phyloP scores from a whole-genome alignment of 2,888 invertebrate genomes.

The Drosophila eohydei region DNA sequence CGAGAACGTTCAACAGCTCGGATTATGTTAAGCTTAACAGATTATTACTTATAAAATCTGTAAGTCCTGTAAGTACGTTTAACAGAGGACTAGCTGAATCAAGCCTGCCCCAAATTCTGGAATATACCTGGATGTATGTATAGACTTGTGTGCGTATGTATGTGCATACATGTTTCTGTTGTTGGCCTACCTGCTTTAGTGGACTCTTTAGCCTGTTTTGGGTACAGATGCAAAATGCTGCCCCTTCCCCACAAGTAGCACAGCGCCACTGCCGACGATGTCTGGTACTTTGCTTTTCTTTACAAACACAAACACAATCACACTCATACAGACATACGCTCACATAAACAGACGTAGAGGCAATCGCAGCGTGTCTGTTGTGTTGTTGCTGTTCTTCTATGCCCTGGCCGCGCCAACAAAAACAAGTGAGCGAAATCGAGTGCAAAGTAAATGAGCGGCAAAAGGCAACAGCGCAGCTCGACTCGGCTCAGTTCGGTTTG shows the following conservation, averaged over 20 bases:
- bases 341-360: constrained; percentile 2
- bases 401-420: constrained; percentile 36
- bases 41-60: constrained; percentile 5
- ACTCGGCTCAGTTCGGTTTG: constrained; percentile 12
- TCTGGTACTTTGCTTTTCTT: constrained; percentile 55
- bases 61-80: constrained; percentile 7
- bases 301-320: constrained; percentile 23
- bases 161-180: constrained; percentile 9
- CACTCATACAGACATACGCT: constrained; percentile 1
- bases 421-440: constrained; percentile 64
- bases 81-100: constrained; percentile 21
- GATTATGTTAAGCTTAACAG: constrained; percentile 13
- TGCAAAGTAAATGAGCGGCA: constrained; percentile 66
- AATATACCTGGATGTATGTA: constrained; percentile 12
- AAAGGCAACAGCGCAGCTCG: constrained; percentile 26
- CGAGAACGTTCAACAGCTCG: background rate
- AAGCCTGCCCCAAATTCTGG: constrained; percentile 47
- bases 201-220: constrained; percentile 55
- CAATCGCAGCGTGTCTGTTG: constrained; percentile 20
- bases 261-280: constrained; percentile 48
- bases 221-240: constrained; percentile 56
- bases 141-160: background rate
- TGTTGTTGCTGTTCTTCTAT: constrained; percentile 49
- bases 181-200: constrained; percentile 52
- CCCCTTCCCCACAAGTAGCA: constrained; percentile 8